Base-by-base conservation (phyloP, 2,113 vertebrate genomes). In the Progne subis region DNA sequence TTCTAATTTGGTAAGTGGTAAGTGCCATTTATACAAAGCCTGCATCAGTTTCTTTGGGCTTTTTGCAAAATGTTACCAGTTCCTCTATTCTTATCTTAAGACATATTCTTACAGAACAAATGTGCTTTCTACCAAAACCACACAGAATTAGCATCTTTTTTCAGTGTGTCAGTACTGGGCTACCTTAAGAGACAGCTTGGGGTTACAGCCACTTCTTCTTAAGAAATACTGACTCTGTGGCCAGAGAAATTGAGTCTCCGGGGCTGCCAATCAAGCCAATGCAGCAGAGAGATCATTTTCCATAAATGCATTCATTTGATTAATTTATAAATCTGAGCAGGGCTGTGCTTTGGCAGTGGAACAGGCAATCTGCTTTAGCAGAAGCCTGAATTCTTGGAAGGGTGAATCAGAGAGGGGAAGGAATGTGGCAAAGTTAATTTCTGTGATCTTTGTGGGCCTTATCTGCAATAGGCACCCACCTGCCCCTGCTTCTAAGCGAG, bases 381-480 rank as follows among this genome's bases (percentile, higher is more conserved):
- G 49, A 84, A 68, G 68, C 64, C 76, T 86, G 50, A 68, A 81
- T 88, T 93, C 90, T 86, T 93, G 60, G n/a, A 18, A 39, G 39
- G 13, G 29, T 91, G 91, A 87, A 89, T 91, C 78, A 89, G 67
- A 1, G 2, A 77, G 50, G 74, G 56, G 78, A 61, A 92, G 32
- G 78, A 94, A 95, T 92, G 86, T 43, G 31, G 39, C 13, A 65
- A 85, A 85, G 78, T 89, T 72, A 85, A 92, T 89, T 82, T 80
- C 19, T 8, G 5, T 82, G 65, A 86, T 76, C n/a, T 85, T 95
- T 76, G 39, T 34, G 59, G 43, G 39, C 39, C 59, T 92, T 95
- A 82, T 70, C 90, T 92, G 67, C 53, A 69, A 28, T 32, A 85
- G 78, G 59, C 60, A 82, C 69, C 74, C 74, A 92, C 87, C 74